A percentile compares a stretch with the other conserved stretches of the same genome.
Evolutionary conservation across 2,113 vertebrate genomes (phyloP).

Genomic region (Empidonax alnorum): DNA sequence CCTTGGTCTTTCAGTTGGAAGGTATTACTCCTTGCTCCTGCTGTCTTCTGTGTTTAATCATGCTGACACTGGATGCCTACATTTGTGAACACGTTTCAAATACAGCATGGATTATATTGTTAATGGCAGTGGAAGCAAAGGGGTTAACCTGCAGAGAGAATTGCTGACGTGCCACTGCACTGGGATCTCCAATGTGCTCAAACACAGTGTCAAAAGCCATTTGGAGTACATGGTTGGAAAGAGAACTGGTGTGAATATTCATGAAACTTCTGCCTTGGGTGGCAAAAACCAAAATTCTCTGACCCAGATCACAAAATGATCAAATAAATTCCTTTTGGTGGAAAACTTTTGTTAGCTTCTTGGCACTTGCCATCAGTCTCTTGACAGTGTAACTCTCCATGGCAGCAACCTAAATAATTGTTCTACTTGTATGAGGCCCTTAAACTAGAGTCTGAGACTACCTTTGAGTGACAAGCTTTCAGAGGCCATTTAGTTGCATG

Average conservation of each 20-base stretch:
- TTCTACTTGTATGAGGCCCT: neutral
- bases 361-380: neutral
- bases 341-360: neutral
- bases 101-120: neutral
- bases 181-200: neutral
- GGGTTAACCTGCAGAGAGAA: neutral
- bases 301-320: neutral
- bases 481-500: neutral
- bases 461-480: neutral
- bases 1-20: neutral
- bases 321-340: neutral
- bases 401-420: neutral
- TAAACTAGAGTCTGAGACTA: neutral
- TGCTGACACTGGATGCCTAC: neutral
- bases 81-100: rapidly evolving
- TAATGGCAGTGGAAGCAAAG: neutral
- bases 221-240: neutral
- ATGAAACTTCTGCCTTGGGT: neutral
- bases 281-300: neutral
- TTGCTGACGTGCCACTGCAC: neutral
- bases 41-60: neutral
- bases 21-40: neutral
- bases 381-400: neutral
- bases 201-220: neutral
- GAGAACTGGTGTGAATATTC: neutral